Evolutionary conservation across 2,888 invertebrate species (phyloP).

Genomic region (Hybos culiciformis): DNA sequence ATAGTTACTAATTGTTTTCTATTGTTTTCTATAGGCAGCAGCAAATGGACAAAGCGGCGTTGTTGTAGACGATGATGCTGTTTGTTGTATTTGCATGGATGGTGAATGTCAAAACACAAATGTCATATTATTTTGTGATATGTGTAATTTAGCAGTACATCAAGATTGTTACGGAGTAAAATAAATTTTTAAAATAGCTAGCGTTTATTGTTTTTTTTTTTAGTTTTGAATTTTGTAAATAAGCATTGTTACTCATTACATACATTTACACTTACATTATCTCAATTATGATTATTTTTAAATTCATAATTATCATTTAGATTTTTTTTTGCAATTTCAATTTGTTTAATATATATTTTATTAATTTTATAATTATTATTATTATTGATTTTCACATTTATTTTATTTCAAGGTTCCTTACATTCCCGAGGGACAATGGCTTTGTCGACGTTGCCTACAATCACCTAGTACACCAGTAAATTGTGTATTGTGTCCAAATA

Average conservation of each 20-base stretch:
- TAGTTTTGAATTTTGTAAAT: too few relatives aligned
- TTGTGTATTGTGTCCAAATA: slow-evolving; percentile 96
- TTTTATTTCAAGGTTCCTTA: too few relatives aligned
- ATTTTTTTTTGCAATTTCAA: too few relatives aligned
- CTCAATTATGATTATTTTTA: too few relatives aligned
- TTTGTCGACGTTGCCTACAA: slow-evolving; percentile 89
- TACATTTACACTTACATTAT: too few relatives aligned
- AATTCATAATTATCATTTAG: too few relatives aligned
- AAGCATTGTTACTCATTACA: too few relatives aligned
- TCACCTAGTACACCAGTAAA: slow-evolving; percentile 92
- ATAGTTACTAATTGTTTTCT: not conserved
- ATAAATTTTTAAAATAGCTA: too few relatives aligned
- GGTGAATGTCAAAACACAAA: slow-evolving; percentile 98
- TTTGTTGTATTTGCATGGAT: slow-evolving; percentile 97
- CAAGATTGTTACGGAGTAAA: slow-evolving; percentile 97
- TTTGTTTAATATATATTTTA: too few relatives aligned
- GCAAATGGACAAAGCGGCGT: slow-evolving; percentile 58
- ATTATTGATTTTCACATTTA: too few relatives aligned
- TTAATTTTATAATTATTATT: too few relatives aligned
- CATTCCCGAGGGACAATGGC: slow-evolving; percentile 95
- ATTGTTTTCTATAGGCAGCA: slow-evolving; percentile 43
- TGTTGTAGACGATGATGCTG: slow-evolving; percentile 92
- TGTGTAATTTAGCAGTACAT: slow-evolving; percentile 98
- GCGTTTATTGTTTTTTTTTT: too few relatives aligned
- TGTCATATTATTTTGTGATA: slow-evolving; percentile 97